phyloP scores from a whole-genome alignment of 2,113 vertebrate genomes.

The Daphoenositta chrysoptera region DNA sequence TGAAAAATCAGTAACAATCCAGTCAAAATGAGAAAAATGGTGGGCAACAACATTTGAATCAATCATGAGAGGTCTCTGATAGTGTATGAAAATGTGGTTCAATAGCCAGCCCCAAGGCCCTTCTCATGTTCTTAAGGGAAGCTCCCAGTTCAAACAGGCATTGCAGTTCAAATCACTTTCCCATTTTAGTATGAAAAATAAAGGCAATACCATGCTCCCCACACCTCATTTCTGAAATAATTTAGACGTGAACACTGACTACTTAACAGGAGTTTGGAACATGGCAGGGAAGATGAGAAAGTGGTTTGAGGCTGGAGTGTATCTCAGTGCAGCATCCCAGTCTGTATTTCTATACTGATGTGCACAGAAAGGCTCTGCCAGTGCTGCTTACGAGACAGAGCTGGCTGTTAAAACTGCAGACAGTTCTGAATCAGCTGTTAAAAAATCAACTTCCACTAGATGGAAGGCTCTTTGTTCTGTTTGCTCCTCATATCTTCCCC shows the following conservation, averaged over 20 bases:
- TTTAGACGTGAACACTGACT: background rate
- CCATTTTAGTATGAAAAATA: background rate
- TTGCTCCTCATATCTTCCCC: background rate
- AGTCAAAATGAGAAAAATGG: background rate
- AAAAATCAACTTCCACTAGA: background rate
- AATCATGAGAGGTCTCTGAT: background rate
- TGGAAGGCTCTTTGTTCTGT: background rate
- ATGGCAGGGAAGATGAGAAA: background rate
- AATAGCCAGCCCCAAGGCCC: background rate
- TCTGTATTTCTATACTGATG: background rate
- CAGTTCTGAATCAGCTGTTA: background rate
- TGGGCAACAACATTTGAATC: background rate
- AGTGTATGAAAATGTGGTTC: background rate
- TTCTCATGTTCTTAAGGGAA: background rate
- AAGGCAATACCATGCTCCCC: background rate
- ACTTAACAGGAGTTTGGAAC: background rate
- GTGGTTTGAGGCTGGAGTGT: fast-evolving
- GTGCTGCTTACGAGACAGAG: background rate
- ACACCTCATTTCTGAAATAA: background rate
- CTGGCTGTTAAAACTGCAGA: background rate
- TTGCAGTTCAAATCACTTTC: background rate
- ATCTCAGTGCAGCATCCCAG: background rate
- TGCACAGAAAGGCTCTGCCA: background rate
- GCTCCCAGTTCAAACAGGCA: background rate
- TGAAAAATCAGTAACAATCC: background rate